Base-by-base conservation (phyloP, 2,888 invertebrate species). In the Drosophila kambysellisi region DNA sequence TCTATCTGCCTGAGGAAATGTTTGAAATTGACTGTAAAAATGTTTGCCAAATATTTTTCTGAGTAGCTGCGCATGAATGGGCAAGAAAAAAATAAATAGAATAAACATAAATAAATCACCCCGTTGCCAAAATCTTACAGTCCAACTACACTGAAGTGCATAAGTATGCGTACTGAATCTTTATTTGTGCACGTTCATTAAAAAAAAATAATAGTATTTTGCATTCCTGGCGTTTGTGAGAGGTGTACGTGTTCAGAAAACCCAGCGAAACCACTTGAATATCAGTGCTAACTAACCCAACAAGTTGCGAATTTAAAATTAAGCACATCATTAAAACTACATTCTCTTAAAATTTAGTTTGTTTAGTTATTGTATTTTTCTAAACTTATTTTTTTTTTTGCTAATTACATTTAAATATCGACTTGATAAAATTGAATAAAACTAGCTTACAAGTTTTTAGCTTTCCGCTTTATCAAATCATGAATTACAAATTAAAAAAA, bases 31-130 rank as follows among this genome's bases (percentile, higher is more conserved):
- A 37, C 48, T 48, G 48, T 43, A 61, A 64, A 81, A 81, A 83
- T 86, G 87, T 86, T 86, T 83, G 84, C 81, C 81, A 86, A 86
- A 81, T 73, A 74, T 57, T 67, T 66, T 17, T 20, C 9, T 58
- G 53, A 35, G 46, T 51, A 53, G 29, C 25, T 60, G 60, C 12
- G 4, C n/a, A 56, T 17, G 4, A 39, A 29, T 30, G 12, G 25
- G 25, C 3, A 6, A 25, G 8, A 33, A 32, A 25, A 30, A 46
- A 50, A 33, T 33, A 53, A 60, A 60, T 25, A 25, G 20, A 41
- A 53, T 37, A 35, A 69, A 53, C 11, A 57, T 37, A 37, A 48
- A n/a, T 8, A 37, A 48, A n/a, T 8, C 17, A 37, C 15, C 0
- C n/a, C 12, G 54, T 37, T 60, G 60, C 54, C 61, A 30, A 58